Evolutionary conservation across 1,140 invertebrate species (phyloP).

Genomic region (Dolichoris vasculosae): DNA sequence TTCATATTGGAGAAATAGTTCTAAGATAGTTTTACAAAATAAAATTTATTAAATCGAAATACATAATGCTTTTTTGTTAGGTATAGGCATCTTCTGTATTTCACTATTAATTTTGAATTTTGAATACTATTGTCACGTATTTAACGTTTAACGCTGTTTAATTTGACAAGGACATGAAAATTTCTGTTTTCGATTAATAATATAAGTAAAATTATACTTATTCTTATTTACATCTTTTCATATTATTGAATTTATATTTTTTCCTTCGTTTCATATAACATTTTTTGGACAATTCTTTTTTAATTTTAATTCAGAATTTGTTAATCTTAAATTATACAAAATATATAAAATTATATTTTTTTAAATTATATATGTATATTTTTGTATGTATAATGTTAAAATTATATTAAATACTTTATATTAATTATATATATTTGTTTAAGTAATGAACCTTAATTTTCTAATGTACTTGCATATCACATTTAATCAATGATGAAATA

Average conservation of each 20-base stretch:
- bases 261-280: not conserved
- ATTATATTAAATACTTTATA: too few species aligned
- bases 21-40: not conserved
- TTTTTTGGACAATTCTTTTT: too few species aligned
- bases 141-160: not conserved
- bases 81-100: not conserved
- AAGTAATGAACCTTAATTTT: not conserved
- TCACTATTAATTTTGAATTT: not conserved
- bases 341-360: too few species aligned
- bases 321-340: too few species aligned
- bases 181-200: too few species aligned
- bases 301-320: too few species aligned
- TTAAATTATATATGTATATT: too few species aligned
- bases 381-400: too few species aligned
- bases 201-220: not conserved
- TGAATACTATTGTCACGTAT: not conserved
- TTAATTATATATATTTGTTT: not conserved
- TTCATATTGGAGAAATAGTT: not conserved
- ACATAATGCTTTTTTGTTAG: not conserved
- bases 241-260: not conserved
- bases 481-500: not conserved
- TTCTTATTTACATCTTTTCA: not conserved
- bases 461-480: not conserved
- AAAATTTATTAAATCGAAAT: not conserved
- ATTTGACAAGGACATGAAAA: not conserved